These are phyloP conservation scores for Epinephelus coioides DNA, from an alignment of 2,797 vertebrate genomes.

Conservation along the genomic window DNA sequence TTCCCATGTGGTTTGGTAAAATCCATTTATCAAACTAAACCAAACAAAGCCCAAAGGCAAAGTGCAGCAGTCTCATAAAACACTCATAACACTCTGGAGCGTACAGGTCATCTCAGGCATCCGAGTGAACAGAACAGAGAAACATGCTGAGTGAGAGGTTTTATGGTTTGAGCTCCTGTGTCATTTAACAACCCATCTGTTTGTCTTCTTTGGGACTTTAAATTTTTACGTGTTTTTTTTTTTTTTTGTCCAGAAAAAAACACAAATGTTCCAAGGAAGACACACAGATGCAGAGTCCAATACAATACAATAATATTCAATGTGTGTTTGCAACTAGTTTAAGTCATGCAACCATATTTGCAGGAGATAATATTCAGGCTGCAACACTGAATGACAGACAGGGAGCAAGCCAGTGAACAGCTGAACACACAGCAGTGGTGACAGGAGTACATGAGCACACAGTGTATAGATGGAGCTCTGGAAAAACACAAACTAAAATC, in stretches of 20 bases:
- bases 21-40: constrained; percentile 29
- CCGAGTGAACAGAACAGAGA: neutral
- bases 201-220: neutral
- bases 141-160: neutral
- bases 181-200: neutral
- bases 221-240: neutral
- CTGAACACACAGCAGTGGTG: constrained; percentile 46
- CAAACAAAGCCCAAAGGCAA: constrained; percentile 23
- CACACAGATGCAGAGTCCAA: neutral
- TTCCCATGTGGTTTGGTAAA: constrained; percentile 41
- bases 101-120: neutral
- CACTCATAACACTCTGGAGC: neutral
- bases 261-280: constrained; percentile 1
- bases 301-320: neutral
- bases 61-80: constrained; percentile 13
- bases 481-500: constrained; percentile 13
- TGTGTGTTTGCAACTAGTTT: too few species aligned
- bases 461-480: constrained; percentile 3
- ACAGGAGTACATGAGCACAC: neutral
- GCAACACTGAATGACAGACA: neutral
- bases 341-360: neutral
- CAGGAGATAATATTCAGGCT: neutral
- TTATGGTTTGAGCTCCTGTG: neutral
- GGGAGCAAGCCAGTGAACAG: constrained; percentile 24
- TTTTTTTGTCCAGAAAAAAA: too few species aligned